Evolutionary conservation across 2,113 vertebrate species (phyloP).

Genomic region (Sorex fumeus): DNA sequence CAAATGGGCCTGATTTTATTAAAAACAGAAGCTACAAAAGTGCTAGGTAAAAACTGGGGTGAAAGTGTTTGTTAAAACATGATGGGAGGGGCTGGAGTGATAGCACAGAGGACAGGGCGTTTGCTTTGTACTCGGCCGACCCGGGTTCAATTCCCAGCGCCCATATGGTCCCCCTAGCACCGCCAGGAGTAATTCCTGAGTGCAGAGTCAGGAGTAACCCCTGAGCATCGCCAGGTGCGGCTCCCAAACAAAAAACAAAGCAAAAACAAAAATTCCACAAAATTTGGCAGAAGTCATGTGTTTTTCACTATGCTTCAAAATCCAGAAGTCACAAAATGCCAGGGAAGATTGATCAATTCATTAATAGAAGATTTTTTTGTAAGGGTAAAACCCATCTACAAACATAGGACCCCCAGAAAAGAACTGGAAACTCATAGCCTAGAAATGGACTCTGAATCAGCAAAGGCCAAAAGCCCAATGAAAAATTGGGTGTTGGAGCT

Average conservation of each 20-base stretch:
- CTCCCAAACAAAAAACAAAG: no score
- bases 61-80: slow-evolving; percentile 4
- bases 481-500: no score
- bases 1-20: neutral
- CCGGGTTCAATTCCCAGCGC: no score
- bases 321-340: neutral
- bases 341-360: neutral
- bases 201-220: no score
- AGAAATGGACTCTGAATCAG: neutral
- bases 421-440: neutral
- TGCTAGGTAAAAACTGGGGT: neutral
- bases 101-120: no score
- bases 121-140: no score
- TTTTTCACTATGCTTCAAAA: slow-evolving; percentile 45
- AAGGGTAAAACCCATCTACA: neutral
- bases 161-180: no score
- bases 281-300: neutral
- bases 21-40: neutral
- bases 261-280: no score
- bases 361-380: slow-evolving; percentile 28
- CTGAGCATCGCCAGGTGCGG: no score
- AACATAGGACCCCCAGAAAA: neutral
- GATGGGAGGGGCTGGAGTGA: no score
- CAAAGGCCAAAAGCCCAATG: neutral
- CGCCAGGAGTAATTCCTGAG: no score